Evolutionary conservation across 2,888 invertebrate species (phyloP), one percentile per base, ranked within the genome.

Genomic region (Scaptomyza cyrtandrae): DNA sequence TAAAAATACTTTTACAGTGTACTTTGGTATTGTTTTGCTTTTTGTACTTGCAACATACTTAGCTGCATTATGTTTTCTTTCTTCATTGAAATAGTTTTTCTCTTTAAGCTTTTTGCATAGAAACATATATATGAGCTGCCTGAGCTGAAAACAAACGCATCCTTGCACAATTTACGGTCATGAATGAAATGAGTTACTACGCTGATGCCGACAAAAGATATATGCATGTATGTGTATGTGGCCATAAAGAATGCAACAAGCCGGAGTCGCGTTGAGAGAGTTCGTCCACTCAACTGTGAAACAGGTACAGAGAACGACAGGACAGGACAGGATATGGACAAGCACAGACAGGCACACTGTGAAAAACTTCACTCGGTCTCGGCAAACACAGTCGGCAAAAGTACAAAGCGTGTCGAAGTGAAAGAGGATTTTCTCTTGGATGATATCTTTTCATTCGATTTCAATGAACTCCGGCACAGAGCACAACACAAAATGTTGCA

Each of bases 251-350:
- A 59, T 63, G 60, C 82, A 73, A 61, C 75, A 55, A 48, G 57
- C 46, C 41, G 44, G 58, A 56, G 66, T 63, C 60, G 60, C 54
- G 63, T 46, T 55, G 19, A 19, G 19, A 19, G 57, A 75, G 70
- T 55, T 63, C 60, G 84, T 80, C 87, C 86, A 84, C 84, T 84
- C 89, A 87, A 87, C 88, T 86, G 89, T 75, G 86, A 87, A 89
- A 81, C 89, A 86, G 85, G 89, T 85, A 85, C 64, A 62, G 43
- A 45, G 63, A 70, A 55, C 59, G 77, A 75, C n/a, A n/a, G n/a
- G n/a, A n/a, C n/a, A n/a, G n/a, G 74, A 75, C 71, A 84, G 87
- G 81, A 76, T 82, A 68, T 52, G 73, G 63, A 73, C 70, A 69
- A 52, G 74, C 59, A 66, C 33, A 75, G 71, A 56, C 57, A 57